Evolutionary conservation across 2,797 vertebrate species (phyloP), one percentile per base, ranked within the genome.

Genomic region (Trematomus bernacchii): DNA sequence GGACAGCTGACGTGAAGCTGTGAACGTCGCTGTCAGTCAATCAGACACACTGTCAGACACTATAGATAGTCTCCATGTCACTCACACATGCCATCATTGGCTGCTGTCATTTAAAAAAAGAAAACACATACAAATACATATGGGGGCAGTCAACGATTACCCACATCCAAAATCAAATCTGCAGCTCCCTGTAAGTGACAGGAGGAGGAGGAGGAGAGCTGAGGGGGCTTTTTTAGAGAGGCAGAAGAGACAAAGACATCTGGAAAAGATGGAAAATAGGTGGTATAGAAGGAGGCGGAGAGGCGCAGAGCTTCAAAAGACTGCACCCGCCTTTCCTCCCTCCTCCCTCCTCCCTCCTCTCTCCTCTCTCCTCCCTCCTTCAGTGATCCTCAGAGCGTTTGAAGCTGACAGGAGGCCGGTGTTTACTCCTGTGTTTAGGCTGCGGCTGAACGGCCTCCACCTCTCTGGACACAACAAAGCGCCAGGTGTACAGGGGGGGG

Each of bases 371-470:
- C 27, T 68, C 68, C 68, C 74, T 68, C 70, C 84, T 85, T 66
- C 80, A 80, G 13, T 64, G 66, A 62, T 70, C 73, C 72, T 78
- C 52, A 2, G 42, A 73, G 80, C 44, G 84, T 93, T 94, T 93
- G 93, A 94, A 93, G 94, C 76, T 70, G 84, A 88, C 88, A 88
- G 84, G 73, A 86, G 85, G 75, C 51, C 73, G 40, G 69, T 82
- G 85, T 91, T 85, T 84, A 82, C 69, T 70, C 67, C 71, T 40
- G 60, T 81, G 71, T 87, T 82, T 64, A 80, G 79, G 80, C 80
- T 72, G 61, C 13, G 5, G 63, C 66, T 46, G 59, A 65, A 63
- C 61, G 54, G 63, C 76, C 72, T 78, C 76, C 51, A 73, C 65
- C 82, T 63, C 79, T 48, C 52, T 75, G 74, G 77, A 86, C 76